Evolutionary conservation across 92 coral and sea anemone species (phyloP), one percentile per base, ranked within the genome.

Genomic region (Siderastrea siderea): DNA sequence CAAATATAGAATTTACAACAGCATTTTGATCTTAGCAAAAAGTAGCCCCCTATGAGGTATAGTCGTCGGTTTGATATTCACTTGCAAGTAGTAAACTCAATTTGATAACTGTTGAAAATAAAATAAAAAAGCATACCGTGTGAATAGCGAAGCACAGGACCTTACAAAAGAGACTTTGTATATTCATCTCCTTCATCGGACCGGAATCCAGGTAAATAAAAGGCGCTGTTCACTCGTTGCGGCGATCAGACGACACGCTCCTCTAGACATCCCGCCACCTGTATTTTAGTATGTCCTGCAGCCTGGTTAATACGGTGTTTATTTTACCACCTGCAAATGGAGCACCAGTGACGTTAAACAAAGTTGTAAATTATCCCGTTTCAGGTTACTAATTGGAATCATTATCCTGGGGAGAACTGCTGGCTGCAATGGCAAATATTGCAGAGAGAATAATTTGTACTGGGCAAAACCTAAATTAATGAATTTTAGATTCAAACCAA

Each of bases 321-420:
- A 59, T 55, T 71, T 82, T 71, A 46, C 86, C 78, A 82, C 86
- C 78, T 70, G 86, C 86, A 82, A 82, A 82, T 2, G 55, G 10
- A 70, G 70, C 53, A 43, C 53, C 54, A 51, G 65, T 57, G 8
- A 48, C 47, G 47, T 57, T 47, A 55, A 71, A 71, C 46, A 70
- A 82, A 38, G 65, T 7, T 45, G 69, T 15, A 12, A 59, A 5
- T 82, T 55, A 68, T 70, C 59, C 8, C 86, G 9, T 70, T 54
- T 82, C 7, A 1, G 52, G 47, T 17, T 45, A 11, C 74, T 79
- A 51, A 50, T 65, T 79, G 74, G 74, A 11, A 11, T 14, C 38
- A 66, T 79, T 65, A 38, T 51, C 6, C 53, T 10, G 62, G 45
- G 14, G 11, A 17, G 50, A 5, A 48, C 13, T 9, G 13, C 5